Base-by-base conservation (phyloP, 64 coral and sea anemone genomes). In the Montipora cactus region DNA sequence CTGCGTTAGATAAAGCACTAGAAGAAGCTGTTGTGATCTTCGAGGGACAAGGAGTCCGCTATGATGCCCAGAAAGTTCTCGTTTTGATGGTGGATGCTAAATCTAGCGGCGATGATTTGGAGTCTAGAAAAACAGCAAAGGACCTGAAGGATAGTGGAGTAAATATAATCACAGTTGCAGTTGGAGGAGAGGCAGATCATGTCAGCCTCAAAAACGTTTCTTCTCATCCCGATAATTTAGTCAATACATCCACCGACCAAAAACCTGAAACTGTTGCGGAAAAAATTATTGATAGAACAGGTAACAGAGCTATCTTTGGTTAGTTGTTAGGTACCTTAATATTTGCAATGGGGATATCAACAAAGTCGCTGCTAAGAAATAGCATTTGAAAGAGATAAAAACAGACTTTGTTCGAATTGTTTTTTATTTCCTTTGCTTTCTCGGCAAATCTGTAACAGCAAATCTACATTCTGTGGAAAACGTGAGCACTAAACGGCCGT, bases 41-140 rank as follows among this genome's bases (percentile, higher is more conserved):
- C 67, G 77, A 87, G 6, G 81, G 85, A 13, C 46, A 89, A 1
- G 92, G 81, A 18, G 80, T 78, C 0, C 92, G 88, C 18, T 77
- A 82, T 72, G 92, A 88, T 68, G 92, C 83, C 16, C 83, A 94
- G 55, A 97, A 83, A 81, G 76, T 97, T 48, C 90, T 97, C 6
- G 69, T 97, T 7, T 21, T 97, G 5, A 91, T 97, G 66, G 90
- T 84, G 14, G 92, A 94, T 61, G 87, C 75, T 50, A 91, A 91
- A 55, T 97, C 95, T 4, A 94, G 81, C 16, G 95, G 95, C 13
- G 61, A 91, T 37, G 79, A 82, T 7, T 74, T 74, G 13, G 44
- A 58, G 28, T 49, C 83, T 12, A 8, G 5, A 4, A 72, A 84
- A 21, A 78, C 84, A 12, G 78, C 85, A 10, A 72, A 45, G 51